phyloP scores from a whole-genome alignment of 2,888 invertebrate species.

The Meta bourneti region DNA sequence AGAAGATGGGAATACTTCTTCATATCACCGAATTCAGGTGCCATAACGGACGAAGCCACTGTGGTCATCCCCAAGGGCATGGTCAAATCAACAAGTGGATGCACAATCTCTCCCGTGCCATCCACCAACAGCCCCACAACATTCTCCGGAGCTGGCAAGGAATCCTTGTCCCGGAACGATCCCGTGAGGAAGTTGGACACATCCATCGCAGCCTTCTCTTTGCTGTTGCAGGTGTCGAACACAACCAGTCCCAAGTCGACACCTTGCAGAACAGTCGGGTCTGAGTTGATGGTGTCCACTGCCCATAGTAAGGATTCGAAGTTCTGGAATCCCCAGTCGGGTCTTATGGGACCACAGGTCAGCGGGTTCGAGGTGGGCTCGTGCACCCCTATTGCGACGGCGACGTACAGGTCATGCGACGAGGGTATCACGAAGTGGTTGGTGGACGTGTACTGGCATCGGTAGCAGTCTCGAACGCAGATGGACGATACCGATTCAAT shows the following conservation, averaged over 20 bases:
- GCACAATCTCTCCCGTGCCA: conserved; percentile 54
- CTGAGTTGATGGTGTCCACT: conserved; percentile 78
- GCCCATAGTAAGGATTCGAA: conserved; percentile 81
- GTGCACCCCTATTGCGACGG: conserved; percentile 81
- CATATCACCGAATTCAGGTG: conserved; percentile 78
- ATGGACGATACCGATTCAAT: conserved; percentile 61
- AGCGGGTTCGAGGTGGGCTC: conserved; percentile 79
- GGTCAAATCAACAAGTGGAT: conserved; percentile 73
- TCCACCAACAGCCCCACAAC: conserved; percentile 73
- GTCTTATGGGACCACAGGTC: conserved; percentile 78
- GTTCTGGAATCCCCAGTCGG: conserved; percentile 79
- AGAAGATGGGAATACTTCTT: conserved; percentile 78
- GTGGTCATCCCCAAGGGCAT: conserved; percentile 75
- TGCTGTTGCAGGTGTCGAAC: conserved; percentile 79
- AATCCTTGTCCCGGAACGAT: conserved; percentile 28
- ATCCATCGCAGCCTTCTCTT: conserved; percentile 76
- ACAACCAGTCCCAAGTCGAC: conserved; percentile 78
- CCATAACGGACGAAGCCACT: conserved; percentile 76
- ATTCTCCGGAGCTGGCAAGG: conserved; percentile 46
- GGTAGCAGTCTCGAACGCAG: conserved; percentile 64
- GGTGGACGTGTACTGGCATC: conserved; percentile 64
- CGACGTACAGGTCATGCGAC: conserved; percentile 80
- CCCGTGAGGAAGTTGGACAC: conserved; percentile 77
- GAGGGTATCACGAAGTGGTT: conserved; percentile 74
- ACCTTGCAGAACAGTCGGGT: conserved; percentile 77